A percentile compares a stretch with the other conserved stretches of the same genome.
phyloP scores from a whole-genome alignment of 2,113 vertebrate species.

The Spilogale gracilis region DNA sequence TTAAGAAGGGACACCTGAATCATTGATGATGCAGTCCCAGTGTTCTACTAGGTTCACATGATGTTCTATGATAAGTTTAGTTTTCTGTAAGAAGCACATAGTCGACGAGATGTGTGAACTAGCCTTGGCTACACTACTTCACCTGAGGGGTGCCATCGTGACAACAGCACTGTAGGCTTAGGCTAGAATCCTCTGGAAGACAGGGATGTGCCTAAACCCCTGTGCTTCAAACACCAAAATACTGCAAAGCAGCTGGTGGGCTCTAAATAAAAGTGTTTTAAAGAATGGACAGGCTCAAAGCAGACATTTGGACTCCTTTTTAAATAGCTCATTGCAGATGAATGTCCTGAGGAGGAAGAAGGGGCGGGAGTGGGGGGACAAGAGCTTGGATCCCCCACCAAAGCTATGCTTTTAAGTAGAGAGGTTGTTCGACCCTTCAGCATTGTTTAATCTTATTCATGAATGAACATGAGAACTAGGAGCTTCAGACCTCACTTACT shows the following conservation, averaged over 20 bases:
- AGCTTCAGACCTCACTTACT: not conserved
- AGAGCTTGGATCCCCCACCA: not conserved
- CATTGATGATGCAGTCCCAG: not conserved
- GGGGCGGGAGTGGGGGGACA: not conserved
- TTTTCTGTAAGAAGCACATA: not conserved
- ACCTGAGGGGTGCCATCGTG: not conserved
- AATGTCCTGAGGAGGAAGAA: not conserved
- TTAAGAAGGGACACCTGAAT: slow-evolving; percentile 13
- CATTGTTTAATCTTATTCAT: slow-evolving; percentile 62
- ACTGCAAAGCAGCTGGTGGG: not conserved
- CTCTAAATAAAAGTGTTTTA: not conserved
- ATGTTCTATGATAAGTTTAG: not conserved
- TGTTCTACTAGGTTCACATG: not conserved
- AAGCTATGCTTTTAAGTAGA: not conserved
- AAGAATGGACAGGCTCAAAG: not conserved
- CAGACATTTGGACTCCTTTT: not conserved
- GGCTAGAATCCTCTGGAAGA: not conserved
- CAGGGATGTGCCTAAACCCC: not conserved
- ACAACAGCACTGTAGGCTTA: not conserved
- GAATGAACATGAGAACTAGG: slow-evolving; percentile 1
- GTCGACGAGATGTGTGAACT: not conserved
- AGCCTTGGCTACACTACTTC: not conserved
- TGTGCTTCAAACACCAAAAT: not conserved
- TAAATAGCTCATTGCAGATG: not conserved
- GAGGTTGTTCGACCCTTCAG: not conserved